A percentile compares a stretch with the other conserved stretches of the same genome.
Conservation (phyloP, 2,888 invertebrate genomes). For the Serripes groenlandicus region DNA sequence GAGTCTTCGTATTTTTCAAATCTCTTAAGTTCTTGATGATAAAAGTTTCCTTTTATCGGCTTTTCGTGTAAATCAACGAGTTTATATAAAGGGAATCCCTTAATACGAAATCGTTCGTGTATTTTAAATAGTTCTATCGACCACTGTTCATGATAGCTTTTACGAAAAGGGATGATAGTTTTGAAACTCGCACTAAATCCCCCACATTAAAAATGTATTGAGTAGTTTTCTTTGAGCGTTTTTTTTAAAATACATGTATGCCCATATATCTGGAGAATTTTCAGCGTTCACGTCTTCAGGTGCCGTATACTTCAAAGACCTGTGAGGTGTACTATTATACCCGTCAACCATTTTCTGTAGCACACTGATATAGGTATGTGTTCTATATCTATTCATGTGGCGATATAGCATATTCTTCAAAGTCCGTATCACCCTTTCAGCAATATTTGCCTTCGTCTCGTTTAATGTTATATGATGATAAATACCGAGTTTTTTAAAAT, state of each 20-base stretch:
- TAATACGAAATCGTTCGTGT: conserved; percentile 1
- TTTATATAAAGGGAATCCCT: conserved; percentile 26
- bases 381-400: conserved; percentile 32
- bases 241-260: conserved; percentile 19
- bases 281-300: conserved; percentile 11
- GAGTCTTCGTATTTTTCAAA: conserved; percentile 16
- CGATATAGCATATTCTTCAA: conserved; percentile 30
- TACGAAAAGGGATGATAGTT: conserved; percentile 24
- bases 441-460: conserved; percentile 28
- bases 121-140: conserved; percentile 37
- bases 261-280: conserved; percentile 40
- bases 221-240: neutral
- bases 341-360: conserved; percentile 28
- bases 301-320: conserved; percentile 20
- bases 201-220: conserved; percentile 39
- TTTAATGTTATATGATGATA: conserved; percentile 41
- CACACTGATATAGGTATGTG: conserved; percentile 29
- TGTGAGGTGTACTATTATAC: conserved; percentile 45
- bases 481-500: conserved; percentile 18
- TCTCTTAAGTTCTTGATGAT: conserved; percentile 25
- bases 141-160: conserved; percentile 42
- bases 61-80: conserved; percentile 24
- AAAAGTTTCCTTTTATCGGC: conserved; percentile 27
- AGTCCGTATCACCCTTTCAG: conserved; percentile 37
- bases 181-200: conserved; percentile 35